A percentile compares a stretch with the other conserved stretches of the same genome.
Evolutionary conservation across 92 coral and sea anemone genomes (phyloP).

Genomic region (Phenganax marumi): DNA sequence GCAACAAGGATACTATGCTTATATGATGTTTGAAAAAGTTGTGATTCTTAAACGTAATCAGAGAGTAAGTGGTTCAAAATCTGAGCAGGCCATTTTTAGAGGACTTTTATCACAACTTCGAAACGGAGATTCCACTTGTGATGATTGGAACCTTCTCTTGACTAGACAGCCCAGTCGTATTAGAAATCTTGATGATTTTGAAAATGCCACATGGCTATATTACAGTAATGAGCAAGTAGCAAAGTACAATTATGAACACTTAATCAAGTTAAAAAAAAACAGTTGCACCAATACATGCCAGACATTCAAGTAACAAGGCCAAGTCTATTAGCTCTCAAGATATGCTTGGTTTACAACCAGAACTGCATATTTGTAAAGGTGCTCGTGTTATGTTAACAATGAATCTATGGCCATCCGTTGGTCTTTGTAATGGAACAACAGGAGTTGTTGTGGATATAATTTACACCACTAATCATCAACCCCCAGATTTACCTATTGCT

Average conservation of each 20-base stretch:
- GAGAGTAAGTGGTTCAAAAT: too few species aligned
- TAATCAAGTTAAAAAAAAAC: conserved; percentile 43
- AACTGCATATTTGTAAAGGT: conserved; percentile 47
- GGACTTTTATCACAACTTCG: too few species aligned
- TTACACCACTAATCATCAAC: conserved; percentile 42
- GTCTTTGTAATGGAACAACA: conserved; percentile 57
- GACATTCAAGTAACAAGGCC: conserved; percentile 47
- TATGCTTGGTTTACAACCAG: conserved; percentile 54
- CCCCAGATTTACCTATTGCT: conserved; percentile 54
- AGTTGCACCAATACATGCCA: conserved; percentile 57
- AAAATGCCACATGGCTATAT: conserved; percentile 41
- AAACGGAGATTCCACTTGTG: too few species aligned
- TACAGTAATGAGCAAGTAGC: conserved; percentile 63
- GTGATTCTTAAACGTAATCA: too few species aligned
- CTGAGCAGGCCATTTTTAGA: too few species aligned
- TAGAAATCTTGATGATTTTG: conserved; percentile 35
- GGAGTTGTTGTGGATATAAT: conserved; percentile 49
- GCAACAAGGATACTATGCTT: too few species aligned
- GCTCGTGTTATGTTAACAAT: conserved; percentile 55
- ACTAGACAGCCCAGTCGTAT: too few species aligned
- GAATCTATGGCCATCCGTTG: conserved; percentile 60
- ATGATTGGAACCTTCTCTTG: too few species aligned
- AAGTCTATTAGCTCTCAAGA: conserved; percentile 55
- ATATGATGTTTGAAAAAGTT: too few species aligned
- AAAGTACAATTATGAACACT: conserved; percentile 38